Evolutionary conservation across 2,113 vertebrate species (phyloP), one percentile per base, ranked within the genome.

Genomic region (Eubucco bourcierii): DNA sequence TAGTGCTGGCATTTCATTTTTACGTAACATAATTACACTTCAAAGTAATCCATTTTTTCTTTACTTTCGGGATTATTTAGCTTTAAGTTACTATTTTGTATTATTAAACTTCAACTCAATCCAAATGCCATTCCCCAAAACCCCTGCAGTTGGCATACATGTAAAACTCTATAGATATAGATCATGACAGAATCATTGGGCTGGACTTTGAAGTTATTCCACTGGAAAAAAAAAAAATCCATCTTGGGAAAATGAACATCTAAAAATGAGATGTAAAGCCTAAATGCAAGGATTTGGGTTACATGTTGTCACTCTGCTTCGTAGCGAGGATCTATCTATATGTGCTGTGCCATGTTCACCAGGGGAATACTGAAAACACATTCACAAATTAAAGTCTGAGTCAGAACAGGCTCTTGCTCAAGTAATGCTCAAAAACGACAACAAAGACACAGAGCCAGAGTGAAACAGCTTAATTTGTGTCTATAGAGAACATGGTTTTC

Each of bases 321-420:
- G 1, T 61, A 78, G 91, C 70, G 85, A 78, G 75, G 60, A 70
- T 92, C 81, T 87, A 73, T 95, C 95, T 95, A 87, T 80, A 90
- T 1, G 2, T 2, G 1, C 56, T 73, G 27, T 64, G 77, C 58
- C 81, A 3, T 33, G 33, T 56, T 92, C 81, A 95, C 75, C 58
- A 53, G 72, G 39, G 68, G 79, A 91, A 94, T 84, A 84, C 58
- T 92, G 75, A 79, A 95, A 96, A 87, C 72, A 89, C 60, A 80
- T 87, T 92, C 6, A 3, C 82, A 94, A 93, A 96, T 94, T 92
- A 89, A 87, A 95, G 76, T 85, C 89, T 91, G 95, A 95, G 66
- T 94, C 87, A 87, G 79, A 95, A 93, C 75, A 73, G 73, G 47
- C 71, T 92, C 84, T 87, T 83, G 52, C 85, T 93, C 14, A 21